These are phyloP conservation scores for Macrobrachium rosenbergii DNA, from an alignment of 1,140 invertebrate genomes.

Conservation along the genomic window DNA sequence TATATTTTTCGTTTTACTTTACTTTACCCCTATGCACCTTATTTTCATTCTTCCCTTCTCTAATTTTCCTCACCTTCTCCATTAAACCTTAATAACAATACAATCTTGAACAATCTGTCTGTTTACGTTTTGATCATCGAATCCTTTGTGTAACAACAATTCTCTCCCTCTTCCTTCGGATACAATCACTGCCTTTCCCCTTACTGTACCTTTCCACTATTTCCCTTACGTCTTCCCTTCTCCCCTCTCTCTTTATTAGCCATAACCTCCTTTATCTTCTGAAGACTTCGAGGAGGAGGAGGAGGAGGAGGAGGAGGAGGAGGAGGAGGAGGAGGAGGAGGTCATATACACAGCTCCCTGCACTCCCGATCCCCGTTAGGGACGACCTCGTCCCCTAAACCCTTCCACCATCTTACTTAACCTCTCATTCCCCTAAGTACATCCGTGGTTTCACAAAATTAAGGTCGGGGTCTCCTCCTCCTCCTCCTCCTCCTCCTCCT, in stretches of 20 bases:
- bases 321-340: background rate
- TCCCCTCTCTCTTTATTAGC: background rate
- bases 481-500: background rate
- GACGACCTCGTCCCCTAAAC: background rate
- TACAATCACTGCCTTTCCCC: background rate
- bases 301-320: background rate
- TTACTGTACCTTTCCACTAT: background rate
- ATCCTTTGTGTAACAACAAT: too few species aligned
- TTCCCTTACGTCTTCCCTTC: background rate
- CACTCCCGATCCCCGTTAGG: background rate
- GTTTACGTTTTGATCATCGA: too few species aligned
- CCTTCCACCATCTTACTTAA: slow-evolving; percentile 37
- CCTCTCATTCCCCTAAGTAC: slow-evolving; percentile 56
- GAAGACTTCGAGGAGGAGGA: background rate
- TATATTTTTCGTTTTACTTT: background rate
- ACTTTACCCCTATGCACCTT: background rate
- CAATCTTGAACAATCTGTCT: too few species aligned
- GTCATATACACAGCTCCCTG: background rate
- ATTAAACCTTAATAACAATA: too few species aligned
- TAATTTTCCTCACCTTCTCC: background rate
- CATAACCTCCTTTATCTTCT: background rate
- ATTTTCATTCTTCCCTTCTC: background rate
- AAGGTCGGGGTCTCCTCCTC: slow-evolving; percentile 2
- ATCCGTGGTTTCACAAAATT: slow-evolving; percentile 48
- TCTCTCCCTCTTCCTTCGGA: too few species aligned